Percentiles rank a stretch among this genome's conserved stretches.
phyloP scores from a whole-genome alignment of 2,113 vertebrate genomes.

The Raja brachyura region DNA sequence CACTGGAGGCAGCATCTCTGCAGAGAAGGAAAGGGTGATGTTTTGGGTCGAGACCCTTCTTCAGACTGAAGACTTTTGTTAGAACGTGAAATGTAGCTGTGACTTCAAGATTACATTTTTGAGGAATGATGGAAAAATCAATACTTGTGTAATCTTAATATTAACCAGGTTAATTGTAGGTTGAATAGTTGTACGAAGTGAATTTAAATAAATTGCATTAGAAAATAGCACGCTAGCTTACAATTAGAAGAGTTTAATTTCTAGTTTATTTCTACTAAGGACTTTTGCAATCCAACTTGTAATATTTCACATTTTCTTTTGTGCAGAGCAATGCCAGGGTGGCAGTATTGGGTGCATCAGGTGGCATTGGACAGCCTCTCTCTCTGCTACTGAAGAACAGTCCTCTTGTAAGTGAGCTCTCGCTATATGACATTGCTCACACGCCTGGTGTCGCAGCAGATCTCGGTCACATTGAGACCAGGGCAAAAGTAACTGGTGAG shows the following conservation, averaged over 20 bases:
- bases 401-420: conserved; percentile 80
- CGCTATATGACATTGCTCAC: conserved; percentile 86
- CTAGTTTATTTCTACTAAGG: no score
- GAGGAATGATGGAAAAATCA: no score
- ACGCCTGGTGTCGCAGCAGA: conserved; percentile 90
- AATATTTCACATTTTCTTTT: background rate
- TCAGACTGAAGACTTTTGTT: no score
- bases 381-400: conserved; percentile 95
- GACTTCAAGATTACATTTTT: no score
- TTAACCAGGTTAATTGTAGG: background rate
- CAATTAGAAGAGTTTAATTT: background rate
- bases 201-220: background rate
- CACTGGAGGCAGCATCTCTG: no score
- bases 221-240: background rate
- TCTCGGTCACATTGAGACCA: conserved; percentile 94
- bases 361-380: conserved; percentile 92
- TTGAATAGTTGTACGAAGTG: background rate
- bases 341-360: conserved; percentile 84
- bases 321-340: conserved; percentile 76
- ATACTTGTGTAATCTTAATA: background rate
- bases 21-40: no score
- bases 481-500: conserved; percentile 76
- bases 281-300: no score
- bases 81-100: no score
- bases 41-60: no score